Evolutionary conservation across 1,140 invertebrate genomes (phyloP), one percentile per base, ranked within the genome.

Genomic region (Drosophila simulans): DNA sequence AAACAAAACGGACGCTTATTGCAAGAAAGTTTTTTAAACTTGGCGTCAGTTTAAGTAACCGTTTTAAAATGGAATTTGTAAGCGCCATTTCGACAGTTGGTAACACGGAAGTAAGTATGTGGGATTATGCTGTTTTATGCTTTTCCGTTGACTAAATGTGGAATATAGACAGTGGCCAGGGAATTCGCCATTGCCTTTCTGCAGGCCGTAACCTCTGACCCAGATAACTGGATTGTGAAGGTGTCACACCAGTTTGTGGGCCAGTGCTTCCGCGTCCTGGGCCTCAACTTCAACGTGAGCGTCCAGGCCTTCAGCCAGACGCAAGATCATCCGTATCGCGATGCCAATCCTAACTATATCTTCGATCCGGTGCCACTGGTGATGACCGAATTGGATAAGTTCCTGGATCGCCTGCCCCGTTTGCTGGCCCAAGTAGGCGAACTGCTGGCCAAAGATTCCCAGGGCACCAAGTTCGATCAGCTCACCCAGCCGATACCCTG

Each of bases 231-330:
- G 83, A 10, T 48, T 4, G 13, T 4, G 7, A 52, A 51, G 37
- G 46, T 65, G 37, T 66, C 83, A 1, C 75, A 86, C 40, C 37
- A 56, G 8, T 88, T 86, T 54, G 83, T 86, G 13, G 53, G 63
- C 1, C 83, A 86, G 34, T 88, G 83, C 31, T 86, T 86, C 22
- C 17, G 34, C 0, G 66, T 49, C 0, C 5, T 88, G 12, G 84
- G 79, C 0, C 55, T 86, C 0, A 58, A 52, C 0, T 88, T 86
- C n/a, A 70, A 53, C 7, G 63, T 83, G 0, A 63, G 25, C 25
- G 46, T 73, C 1, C 52, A 62, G 8, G 75, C 15, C 0, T 88
- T 72, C 7, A n/a, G 43, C 3, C n/a, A 31, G 8, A 63, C 48
- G 0, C 51, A 62, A 43, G 45, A 69, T 31, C 70, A 86, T 51